Base-by-base conservation (phyloP, 2,888 invertebrate species). In the Drosophila affinis region DNA sequence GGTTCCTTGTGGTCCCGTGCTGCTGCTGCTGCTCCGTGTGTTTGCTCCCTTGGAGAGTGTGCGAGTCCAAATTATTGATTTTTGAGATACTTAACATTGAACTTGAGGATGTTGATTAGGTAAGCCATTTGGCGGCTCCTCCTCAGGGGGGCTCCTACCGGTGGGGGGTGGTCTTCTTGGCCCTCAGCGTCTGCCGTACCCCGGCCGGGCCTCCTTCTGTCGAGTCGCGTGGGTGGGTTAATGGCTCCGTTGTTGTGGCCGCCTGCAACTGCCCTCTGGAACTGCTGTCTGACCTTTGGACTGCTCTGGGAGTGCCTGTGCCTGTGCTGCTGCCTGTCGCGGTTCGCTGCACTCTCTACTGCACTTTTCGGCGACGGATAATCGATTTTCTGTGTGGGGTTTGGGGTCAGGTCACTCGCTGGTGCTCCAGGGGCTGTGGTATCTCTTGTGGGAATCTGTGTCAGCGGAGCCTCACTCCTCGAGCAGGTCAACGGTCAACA, bases 211-310 rank as follows among this genome's bases (percentile, higher is more conserved):
- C 24, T 9, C 18, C 65, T 39, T 45, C 34, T 12, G 1, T n/a
- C 44, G 44, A 18, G 60, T 60, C 60, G 60, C 72, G 60, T 44
- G 71, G 44, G 21, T 85, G 79, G 79, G 74, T 85, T 90, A 90
- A 77, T 88, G 91, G 87, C 92, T 92, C 92, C 92, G 92, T 92
- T 92, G 91, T 92, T 91, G 89, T 90, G 88, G 89, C 89, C 91
- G 78, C 77, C 86, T 77, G 21, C 3, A 21, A 21, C 21, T 21
- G 21, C 21, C 17, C 64, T 59, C 63, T 68, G 57, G 71, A 77
- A 80, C 64, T 61, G 46, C 24, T 55, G 53, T 57, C 71, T 77
- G 75, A 75, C 51, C 70, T 65, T 63, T 68, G 75, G 21, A 34
- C 29, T 10, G 21, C 21, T 21, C 0, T 3, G 21, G 21, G 21